phyloP scores from a whole-genome alignment of 2,797 vertebrate species.

The Enteromius trimaculatus region DNA sequence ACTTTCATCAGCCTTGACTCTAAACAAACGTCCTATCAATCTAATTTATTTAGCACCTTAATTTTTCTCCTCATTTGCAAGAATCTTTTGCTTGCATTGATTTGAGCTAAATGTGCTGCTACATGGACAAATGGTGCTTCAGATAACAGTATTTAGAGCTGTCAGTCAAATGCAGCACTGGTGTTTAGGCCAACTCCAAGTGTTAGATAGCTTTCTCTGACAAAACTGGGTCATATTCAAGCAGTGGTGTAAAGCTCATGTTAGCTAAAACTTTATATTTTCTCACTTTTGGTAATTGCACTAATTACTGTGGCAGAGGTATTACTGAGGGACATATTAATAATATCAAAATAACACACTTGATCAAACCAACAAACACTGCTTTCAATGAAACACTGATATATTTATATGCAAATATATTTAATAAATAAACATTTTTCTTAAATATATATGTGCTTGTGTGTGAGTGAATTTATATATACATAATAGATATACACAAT shows the following conservation, averaged over 20 bases:
- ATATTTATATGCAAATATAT: no score
- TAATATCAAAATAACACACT: background rate
- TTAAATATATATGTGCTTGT: no score
- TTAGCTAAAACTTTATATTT: slow-evolving; percentile 1
- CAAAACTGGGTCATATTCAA: slow-evolving; percentile 38
- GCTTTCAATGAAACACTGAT: background rate
- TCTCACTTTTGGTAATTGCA: background rate
- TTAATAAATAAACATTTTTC: no score
- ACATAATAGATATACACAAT: no score
- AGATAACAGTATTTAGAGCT: slow-evolving; percentile 26
- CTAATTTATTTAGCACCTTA: slow-evolving; percentile 35
- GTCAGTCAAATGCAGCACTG: background rate
- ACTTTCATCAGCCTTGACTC: slow-evolving; percentile 39
- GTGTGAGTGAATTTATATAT: no score
- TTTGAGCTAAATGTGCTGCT: slow-evolving; percentile 12
- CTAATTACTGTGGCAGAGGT: background rate
- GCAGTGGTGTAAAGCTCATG: background rate
- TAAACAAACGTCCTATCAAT: slow-evolving; percentile 31
- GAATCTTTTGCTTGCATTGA: background rate
- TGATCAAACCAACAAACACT: background rate
- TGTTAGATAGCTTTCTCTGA: background rate
- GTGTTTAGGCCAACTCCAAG: slow-evolving; percentile 7
- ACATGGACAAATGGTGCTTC: slow-evolving; percentile 1
- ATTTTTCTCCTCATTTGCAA: slow-evolving; percentile 24
- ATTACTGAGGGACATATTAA: background rate